A percentile compares a stretch with the other conserved stretches of the same genome.
Conservation (phyloP, 2,797 vertebrate genomes). For the Dryobates pubescens region DNA sequence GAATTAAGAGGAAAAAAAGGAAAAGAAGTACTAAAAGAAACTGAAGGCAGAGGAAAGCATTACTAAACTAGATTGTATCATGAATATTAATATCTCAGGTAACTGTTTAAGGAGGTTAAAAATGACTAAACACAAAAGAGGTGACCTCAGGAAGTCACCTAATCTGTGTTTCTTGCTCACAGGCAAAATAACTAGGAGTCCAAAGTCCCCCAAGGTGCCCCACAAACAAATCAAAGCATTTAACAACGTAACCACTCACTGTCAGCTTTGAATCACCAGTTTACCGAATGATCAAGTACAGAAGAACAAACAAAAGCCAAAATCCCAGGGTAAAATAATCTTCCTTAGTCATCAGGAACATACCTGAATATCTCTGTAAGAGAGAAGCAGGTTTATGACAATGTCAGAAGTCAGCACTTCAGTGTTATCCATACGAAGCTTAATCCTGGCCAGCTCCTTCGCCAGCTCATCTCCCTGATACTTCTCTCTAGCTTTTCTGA, state of each 20-base stretch:
- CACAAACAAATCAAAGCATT: neutral
- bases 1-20: neutral
- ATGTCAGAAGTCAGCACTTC: slow-evolving; percentile 94
- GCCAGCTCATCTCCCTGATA: slow-evolving; percentile 94
- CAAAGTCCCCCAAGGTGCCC: neutral
- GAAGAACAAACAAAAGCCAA: neutral
- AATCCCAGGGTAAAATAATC: neutral
- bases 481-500: slow-evolving; percentile 92
- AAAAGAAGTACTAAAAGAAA: neutral
- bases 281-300: neutral
- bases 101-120: neutral
- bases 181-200: neutral
- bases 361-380: slow-evolving; percentile 98
- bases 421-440: slow-evolving; percentile 92
- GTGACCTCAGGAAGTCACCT: neutral
- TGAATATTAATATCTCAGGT: neutral
- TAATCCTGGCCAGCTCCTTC: slow-evolving; percentile 91
- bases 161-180: neutral
- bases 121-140: neutral
- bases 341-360: neutral
- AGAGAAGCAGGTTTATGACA: slow-evolving; percentile 94
- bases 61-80: neutral
- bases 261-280: neutral
- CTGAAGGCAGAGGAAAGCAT: neutral
- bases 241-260: neutral